Base-by-base conservation (phyloP, 2,797 vertebrate genomes). In the Diglossa cyanea region DNA sequence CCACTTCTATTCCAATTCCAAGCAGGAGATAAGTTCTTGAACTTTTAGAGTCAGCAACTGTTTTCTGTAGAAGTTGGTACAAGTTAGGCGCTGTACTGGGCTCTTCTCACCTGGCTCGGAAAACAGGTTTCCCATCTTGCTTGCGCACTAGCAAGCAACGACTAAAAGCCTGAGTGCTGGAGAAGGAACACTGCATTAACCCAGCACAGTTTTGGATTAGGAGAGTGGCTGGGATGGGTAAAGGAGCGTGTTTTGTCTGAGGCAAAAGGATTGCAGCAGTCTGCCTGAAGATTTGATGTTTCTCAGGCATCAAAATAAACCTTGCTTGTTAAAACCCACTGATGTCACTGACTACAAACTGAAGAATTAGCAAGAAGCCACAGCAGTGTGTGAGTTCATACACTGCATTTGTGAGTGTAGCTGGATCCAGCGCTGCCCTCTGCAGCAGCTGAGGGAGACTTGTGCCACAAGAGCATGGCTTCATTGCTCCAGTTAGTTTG, bases 301-400 rank as follows among this genome's bases (percentile, higher is more conserved):
- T n/a, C 24, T 61, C 5, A 6, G 35, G 4, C 13, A 57, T 40
- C 3, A 28, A 39, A 83, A 6, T 11, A 47, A 58, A 35, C 17
- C 4, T 58, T 35, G 30, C 8, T 31, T 26, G 8, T 54, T 53
- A 15, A 44, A 37, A 14, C 19, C 55, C 0, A 1, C 11, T 40
- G 23, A 9, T 25, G 16, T 4, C 5, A 1, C 7, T 28, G 26
- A 4, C 7, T 7, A 13, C 15, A 12, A 40, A 9, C 13, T 9
- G 7, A 31, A 44, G 25, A 17, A 17, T 5, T 16, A 2, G 42
- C 10, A 8, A 17, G 30, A 33, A 48, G 11, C 6, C 8, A 17
- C 5, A 8, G 37, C 0, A 4, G 12, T 20, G 2, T 1, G 9
- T 21, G 40, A 21, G 30, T 37, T 25, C 0, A 2, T 14, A 7